Evolutionary conservation across 2,113 vertebrate species (phyloP).

Genomic region (Cyanoramphus novaezelandiae): DNA sequence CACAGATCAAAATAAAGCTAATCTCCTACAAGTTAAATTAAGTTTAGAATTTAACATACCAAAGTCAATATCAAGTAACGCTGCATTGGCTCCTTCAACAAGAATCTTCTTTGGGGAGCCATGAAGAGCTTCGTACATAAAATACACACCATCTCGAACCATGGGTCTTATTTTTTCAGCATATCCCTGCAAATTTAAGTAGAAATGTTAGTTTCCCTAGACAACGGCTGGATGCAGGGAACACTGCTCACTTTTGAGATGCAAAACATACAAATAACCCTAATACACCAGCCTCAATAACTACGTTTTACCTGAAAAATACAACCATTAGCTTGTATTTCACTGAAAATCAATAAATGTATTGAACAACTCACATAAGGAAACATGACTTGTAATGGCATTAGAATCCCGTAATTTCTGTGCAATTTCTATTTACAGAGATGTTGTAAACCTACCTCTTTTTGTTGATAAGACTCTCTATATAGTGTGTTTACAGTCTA

Average conservation of each 20-base stretch:
- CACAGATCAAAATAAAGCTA: not conserved
- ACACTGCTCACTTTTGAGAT: not conserved
- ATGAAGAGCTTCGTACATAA: constrained; percentile 95
- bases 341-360: not conserved
- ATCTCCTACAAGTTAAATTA: not conserved
- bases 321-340: not conserved
- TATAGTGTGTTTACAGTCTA: not conserved
- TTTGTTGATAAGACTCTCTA: not conserved
- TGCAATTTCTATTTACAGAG: not conserved
- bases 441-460: not conserved
- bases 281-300: not conserved
- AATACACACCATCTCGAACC: constrained; percentile 95
- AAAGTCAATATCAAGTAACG: constrained; percentile 97
- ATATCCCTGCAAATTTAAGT: constrained; percentile 79
- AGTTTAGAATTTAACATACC: constrained; percentile 73
- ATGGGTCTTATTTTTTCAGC: constrained; percentile 92
- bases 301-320: not conserved
- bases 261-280: not conserved
- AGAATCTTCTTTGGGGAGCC: constrained; percentile 92
- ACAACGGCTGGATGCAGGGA: not conserved
- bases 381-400: not conserved
- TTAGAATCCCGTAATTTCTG: not conserved
- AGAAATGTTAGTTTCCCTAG: not conserved
- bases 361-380: not conserved
- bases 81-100: constrained; percentile 97